Conservation (phyloP, 2,797 vertebrate genomes). For the Sebastes vulpes region DNA sequence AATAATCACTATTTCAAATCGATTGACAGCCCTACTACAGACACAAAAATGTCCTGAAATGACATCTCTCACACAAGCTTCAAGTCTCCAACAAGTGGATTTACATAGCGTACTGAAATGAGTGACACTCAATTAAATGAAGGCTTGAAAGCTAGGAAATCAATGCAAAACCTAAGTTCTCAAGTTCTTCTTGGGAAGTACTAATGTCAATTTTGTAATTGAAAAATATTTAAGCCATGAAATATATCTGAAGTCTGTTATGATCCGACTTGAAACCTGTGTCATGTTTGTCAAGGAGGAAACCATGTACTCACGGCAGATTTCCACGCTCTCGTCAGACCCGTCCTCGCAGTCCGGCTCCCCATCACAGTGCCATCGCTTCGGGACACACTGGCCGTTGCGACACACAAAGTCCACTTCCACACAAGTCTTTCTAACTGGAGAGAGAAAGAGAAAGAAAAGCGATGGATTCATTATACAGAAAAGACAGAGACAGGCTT, state of each 20-base stretch:
- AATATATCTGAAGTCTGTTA: background rate
- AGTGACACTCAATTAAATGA: background rate
- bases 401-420: constrained; percentile 92
- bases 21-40: too few species aligned
- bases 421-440: constrained; percentile 94
- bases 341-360: constrained; percentile 97
- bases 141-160: too few species aligned
- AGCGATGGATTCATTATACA: background rate
- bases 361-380: constrained; percentile 96
- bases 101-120: background rate
- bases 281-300: background rate
- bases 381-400: constrained; percentile 95
- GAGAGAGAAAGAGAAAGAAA: background rate
- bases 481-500: background rate
- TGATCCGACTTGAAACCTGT: background rate
- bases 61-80: background rate
- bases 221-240: background rate
- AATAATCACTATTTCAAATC: too few species aligned
- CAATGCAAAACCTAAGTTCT: background rate
- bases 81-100: background rate
- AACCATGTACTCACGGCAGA: constrained; percentile 92
- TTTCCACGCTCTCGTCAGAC: constrained; percentile 92
- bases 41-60: background rate
- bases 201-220: background rate
- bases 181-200: background rate